A percentile compares a stretch with the other conserved stretches of the same genome.
Evolutionary conservation across 2,888 invertebrate species (phyloP).

Genomic region (Gnatocerus cornutus): DNA sequence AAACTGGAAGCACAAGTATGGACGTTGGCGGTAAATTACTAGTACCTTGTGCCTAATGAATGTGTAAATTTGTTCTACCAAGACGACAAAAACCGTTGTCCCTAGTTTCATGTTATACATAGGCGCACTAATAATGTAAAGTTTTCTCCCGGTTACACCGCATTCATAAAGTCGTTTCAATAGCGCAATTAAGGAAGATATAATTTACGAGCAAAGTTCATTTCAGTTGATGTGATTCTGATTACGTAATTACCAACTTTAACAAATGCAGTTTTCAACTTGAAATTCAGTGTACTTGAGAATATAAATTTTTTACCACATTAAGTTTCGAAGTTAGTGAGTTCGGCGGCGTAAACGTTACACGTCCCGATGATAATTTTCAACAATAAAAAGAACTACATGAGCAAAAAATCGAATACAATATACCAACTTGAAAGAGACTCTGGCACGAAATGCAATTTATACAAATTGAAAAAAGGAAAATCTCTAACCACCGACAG

Average conservation of each 20-base stretch:
- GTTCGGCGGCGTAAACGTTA: conserved; percentile 35
- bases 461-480: conserved; percentile 41
- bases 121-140: conserved; percentile 37
- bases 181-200: conserved; percentile 46
- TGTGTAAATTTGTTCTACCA: conserved; percentile 34
- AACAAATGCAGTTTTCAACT: conserved; percentile 46
- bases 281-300: conserved; percentile 43
- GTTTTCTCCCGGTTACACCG: conserved; percentile 35
- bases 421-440: conserved; percentile 33
- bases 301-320: conserved; percentile 41
- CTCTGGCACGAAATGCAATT: conserved; percentile 39
- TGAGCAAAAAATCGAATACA: conserved; percentile 39
- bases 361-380: conserved; percentile 40
- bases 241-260: conserved; percentile 49
- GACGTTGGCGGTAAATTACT: conserved; percentile 23
- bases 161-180: conserved; percentile 48
- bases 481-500: conserved; percentile 25
- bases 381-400: conserved; percentile 33
- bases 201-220: conserved; percentile 49
- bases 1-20: conserved; percentile 6
- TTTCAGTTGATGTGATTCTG: conserved; percentile 49
- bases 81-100: conserved; percentile 38
- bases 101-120: conserved; percentile 38
- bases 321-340: conserved; percentile 33
- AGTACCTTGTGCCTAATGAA: conserved; percentile 35